phyloP scores from a whole-genome alignment of 2,888 invertebrate genomes.

The Pandemis cinnamomeana region DNA sequence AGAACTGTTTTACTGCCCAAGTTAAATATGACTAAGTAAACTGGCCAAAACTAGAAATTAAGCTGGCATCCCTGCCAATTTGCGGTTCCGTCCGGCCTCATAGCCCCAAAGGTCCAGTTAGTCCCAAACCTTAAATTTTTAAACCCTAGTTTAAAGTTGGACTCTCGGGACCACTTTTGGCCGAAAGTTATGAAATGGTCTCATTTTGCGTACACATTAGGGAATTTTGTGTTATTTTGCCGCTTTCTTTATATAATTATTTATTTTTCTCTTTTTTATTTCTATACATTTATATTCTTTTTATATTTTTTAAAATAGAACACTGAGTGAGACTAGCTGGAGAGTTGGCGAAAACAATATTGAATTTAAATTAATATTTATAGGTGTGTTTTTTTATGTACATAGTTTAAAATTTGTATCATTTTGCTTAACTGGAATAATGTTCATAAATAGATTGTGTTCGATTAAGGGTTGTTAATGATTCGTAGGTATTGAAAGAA shows the following conservation, averaged over 20 bases:
- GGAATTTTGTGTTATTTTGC: background rate
- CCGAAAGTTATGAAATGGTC: slow-evolving; percentile 8
- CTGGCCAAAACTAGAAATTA: slow-evolving; percentile 16
- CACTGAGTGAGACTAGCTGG: no score
- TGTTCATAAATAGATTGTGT: no score
- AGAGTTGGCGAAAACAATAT: no score
- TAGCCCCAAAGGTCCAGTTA: slow-evolving; percentile 31
- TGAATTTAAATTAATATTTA: no score
- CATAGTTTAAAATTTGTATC: no score
- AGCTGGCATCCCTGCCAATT: slow-evolving; percentile 6
- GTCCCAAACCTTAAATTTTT: slow-evolving; percentile 30
- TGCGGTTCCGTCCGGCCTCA: slow-evolving; percentile 7
- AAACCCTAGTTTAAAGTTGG: slow-evolving; percentile 39
- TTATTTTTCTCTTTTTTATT: no score
- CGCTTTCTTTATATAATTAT: background rate
- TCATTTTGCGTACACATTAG: background rate
- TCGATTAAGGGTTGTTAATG: no score
- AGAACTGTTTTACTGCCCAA: background rate
- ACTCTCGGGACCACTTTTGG: slow-evolving; percentile 12
- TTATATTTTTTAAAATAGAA: no score
- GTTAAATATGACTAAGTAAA: slow-evolving; percentile 9
- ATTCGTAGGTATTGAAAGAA: no score
- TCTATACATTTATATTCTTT: no score
- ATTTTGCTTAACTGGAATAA: no score
- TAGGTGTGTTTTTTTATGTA: no score